Conservation (phyloP, 1,140 invertebrate species). For the Drosophila quadrilineata region DNA sequence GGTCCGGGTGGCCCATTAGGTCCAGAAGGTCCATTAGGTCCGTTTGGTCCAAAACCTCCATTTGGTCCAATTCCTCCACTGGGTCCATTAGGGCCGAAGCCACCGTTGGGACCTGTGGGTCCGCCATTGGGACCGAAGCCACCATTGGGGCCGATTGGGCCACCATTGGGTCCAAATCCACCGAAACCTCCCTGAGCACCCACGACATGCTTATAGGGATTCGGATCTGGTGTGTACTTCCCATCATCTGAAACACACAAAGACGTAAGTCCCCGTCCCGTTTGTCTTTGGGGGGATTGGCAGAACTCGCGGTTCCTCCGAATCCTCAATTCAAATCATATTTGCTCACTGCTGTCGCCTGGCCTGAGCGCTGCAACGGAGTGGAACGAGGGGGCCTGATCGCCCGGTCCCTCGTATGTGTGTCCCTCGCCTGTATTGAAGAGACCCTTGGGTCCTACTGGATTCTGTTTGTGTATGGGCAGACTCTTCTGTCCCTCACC, state of each 20-base stretch:
- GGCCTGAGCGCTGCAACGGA: slow-evolving; percentile 62
- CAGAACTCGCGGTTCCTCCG: not conserved
- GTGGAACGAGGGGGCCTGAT: slow-evolving; percentile 64
- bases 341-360: slow-evolving; percentile 53
- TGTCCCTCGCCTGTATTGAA: slow-evolving; percentile 74
- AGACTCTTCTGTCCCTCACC: slow-evolving; percentile 67
- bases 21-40: slow-evolving; percentile 55
- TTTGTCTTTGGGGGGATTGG: not conserved
- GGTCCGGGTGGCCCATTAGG: slow-evolving; percentile 62
- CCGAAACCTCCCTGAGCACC: slow-evolving; percentile 36
- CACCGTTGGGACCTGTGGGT: slow-evolving; percentile 56
- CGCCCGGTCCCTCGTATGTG: slow-evolving; percentile 62
- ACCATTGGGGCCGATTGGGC: slow-evolving; percentile 43
- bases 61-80: slow-evolving; percentile 50
- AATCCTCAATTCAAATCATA: slow-evolving; percentile 29
- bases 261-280: slow-evolving; percentile 36
- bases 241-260: slow-evolving; percentile 80
- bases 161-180: slow-evolving; percentile 20
- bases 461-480: slow-evolving; percentile 47
- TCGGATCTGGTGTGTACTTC: slow-evolving; percentile 49
- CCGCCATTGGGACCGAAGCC: slow-evolving; percentile 52
- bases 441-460: slow-evolving; percentile 55
- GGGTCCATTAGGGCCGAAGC: slow-evolving; percentile 60
- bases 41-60: slow-evolving; percentile 53
- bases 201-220: slow-evolving; percentile 59